Evolutionary conservation across 2,113 vertebrate species (phyloP), one percentile per base, ranked within the genome.

Genomic region (Mellivora capensis): DNA sequence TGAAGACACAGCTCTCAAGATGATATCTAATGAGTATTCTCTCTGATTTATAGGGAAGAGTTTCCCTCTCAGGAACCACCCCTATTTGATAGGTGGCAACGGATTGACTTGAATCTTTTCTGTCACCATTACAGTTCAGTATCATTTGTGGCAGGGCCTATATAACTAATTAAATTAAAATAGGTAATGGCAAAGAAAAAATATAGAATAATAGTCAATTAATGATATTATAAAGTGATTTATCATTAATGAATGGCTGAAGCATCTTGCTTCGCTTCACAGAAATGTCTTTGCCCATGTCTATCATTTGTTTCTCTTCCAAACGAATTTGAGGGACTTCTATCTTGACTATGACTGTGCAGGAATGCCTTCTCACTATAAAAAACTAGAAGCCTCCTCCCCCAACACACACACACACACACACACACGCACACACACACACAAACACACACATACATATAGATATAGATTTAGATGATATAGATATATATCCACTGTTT

Each of bases 11-110:
- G 13, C 6, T 27, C 12, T 5, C 2, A 52, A 1, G 31, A 1
- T 2, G 31, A 10, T 12, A 3, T 5, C 11, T 10, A 47, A 5
- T 18, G 34, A 44, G 12, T 4, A 17, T 52, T 39, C 0, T 23
- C 10, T 87, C 34, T 82, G 27, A 39, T 44, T 47, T 47, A 17
- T 14, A 9, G 2, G 3, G 11, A 81, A 82, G 17, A 49, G 25
- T 23, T 10, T 49, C 8, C 39, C 31, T 64, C 14, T 89, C 31
- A 83, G 54, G 54, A 64, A 44, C 5, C 18, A 47, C 47, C 77
- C 13, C 18, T 10, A n/a, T 74, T 54, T 59, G n/a, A 25, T 31
- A 49, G 37, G 31, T 8, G 82, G 13, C 9, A 82, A 47, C 6
- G 17, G 42, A 85, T 67, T 59, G 39, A 74, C 3, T 31, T 54